Conservation (phyloP, 2,888 invertebrate species). For the Sinhomidia bicolor region DNA sequence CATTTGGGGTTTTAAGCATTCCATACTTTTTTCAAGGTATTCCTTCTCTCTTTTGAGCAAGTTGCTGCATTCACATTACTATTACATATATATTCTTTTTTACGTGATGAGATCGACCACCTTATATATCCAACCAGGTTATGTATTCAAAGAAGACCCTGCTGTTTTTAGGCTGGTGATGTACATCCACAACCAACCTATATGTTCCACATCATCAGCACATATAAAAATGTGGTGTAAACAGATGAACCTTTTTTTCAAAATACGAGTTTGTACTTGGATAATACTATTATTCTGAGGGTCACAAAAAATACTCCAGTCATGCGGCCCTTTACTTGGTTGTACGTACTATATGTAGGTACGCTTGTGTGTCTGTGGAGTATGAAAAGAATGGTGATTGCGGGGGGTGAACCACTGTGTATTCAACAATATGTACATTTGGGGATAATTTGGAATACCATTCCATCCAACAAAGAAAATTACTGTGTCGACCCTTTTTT, state of each 20-base stretch:
- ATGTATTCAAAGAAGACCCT: slow-evolving; percentile 1
- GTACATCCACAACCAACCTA: not conserved
- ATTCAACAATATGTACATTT: slow-evolving; percentile 67
- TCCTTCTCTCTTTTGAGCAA: not conserved
- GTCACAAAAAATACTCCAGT: slow-evolving; percentile 69
- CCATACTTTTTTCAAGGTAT: slow-evolving; percentile 28
- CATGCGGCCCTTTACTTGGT: slow-evolving; percentile 72
- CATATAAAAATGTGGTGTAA: not conserved
- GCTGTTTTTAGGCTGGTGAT: not conserved
- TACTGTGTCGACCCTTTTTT: slow-evolving; percentile 45
- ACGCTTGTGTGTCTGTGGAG: not conserved
- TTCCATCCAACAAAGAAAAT: slow-evolving; percentile 60
- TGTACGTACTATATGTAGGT: no score
- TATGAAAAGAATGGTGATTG: slow-evolving; percentile 71
- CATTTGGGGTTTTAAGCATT: slow-evolving; percentile 36
- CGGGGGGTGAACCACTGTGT: slow-evolving; percentile 74
- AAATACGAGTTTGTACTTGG: slow-evolving; percentile 8
- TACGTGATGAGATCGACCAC: slow-evolving; percentile 46
- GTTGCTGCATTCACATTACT: slow-evolving; percentile 50
- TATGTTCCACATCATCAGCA: slow-evolving; percentile 6
- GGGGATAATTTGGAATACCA: slow-evolving; percentile 64
- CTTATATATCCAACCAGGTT: not conserved
- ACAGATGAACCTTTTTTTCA: slow-evolving; percentile 18
- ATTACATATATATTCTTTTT: no score
- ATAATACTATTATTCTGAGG: slow-evolving; percentile 36